Conservation (phyloP, 1,140 invertebrate genomes). For the Drosophila nigrodunni region DNA sequence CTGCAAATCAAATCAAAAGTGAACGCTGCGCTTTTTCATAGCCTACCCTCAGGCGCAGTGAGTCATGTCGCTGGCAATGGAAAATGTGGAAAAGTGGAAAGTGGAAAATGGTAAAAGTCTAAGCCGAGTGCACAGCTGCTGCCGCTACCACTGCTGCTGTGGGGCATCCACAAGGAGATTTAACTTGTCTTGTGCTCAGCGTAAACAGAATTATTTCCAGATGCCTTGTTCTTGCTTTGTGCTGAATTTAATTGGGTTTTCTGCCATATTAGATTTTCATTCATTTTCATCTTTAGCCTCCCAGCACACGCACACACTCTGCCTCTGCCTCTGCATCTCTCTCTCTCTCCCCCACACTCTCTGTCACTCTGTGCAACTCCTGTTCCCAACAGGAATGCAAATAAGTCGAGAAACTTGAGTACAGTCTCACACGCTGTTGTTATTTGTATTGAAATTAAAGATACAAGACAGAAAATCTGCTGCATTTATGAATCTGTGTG, state of each 20-base stretch:
- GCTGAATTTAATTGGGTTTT: conserved; percentile 75
- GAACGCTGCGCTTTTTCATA: conserved; percentile 33
- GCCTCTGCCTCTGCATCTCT: neutral
- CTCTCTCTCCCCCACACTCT: neutral
- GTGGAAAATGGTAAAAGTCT: neutral
- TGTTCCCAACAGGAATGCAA: conserved; percentile 9
- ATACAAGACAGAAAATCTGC: neutral
- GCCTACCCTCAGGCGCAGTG: conserved; percentile 40
- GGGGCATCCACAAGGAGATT: conserved; percentile 55
- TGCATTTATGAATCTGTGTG: conserved; percentile 12
- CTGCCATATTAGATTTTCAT: conserved; percentile 78
- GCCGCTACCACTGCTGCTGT: conserved; percentile 42
- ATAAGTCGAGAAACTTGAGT: neutral
- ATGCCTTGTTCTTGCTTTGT: conserved; percentile 60
- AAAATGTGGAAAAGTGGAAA: neutral
- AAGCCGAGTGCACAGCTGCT: conserved; percentile 47
- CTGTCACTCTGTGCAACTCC: neutral
- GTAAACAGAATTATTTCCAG: conserved; percentile 72
- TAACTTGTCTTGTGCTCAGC: conserved; percentile 70
- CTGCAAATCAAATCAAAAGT: conserved; percentile 53
- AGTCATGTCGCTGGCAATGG: neutral
- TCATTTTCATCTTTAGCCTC: conserved; percentile 17
- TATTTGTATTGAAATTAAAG: conserved; percentile 18
- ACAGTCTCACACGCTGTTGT: conserved; percentile 5
- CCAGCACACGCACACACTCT: neutral